These are phyloP conservation scores for Drosophila tsacasi DNA, from an alignment of 1,140 invertebrate genomes.

Conservation along the genomic window DNA sequence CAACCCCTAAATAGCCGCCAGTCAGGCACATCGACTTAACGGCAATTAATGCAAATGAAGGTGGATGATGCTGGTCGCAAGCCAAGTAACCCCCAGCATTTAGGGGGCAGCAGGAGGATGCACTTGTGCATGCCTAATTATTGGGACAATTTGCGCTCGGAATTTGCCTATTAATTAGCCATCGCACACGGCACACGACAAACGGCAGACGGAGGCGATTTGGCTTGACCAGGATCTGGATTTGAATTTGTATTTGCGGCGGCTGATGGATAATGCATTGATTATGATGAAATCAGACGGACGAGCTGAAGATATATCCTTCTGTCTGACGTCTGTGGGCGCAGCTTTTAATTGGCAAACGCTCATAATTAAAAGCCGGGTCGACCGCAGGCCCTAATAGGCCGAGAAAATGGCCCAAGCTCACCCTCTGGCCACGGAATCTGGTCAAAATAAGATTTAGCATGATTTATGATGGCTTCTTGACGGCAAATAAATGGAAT, in stretches of 20 bases:
- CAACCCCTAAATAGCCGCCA: slow-evolving; percentile 59
- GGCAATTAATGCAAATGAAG: slow-evolving; percentile 83
- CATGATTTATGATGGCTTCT: slow-evolving; percentile 55
- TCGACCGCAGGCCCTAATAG: slow-evolving; percentile 51
- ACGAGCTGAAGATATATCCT: slow-evolving; percentile 11
- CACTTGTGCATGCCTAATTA: slow-evolving; percentile 83
- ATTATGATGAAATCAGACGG: slow-evolving; percentile 80
- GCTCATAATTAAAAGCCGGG: slow-evolving; percentile 74
- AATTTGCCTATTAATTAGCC: slow-evolving; percentile 82
- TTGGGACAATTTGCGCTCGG: slow-evolving; percentile 76
- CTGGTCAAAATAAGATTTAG: slow-evolving; percentile 33
- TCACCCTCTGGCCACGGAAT: slow-evolving; percentile 8
- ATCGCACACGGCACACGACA: slow-evolving; percentile 40
- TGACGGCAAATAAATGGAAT: slow-evolving; percentile 18
- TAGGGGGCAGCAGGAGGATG: slow-evolving; percentile 12
- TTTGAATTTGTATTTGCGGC: slow-evolving; percentile 62
- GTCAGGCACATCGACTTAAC: slow-evolving; percentile 71
- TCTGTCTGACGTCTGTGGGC: slow-evolving; percentile 16
- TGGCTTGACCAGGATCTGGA: slow-evolving; percentile 10
- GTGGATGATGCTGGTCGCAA: slow-evolving; percentile 56
- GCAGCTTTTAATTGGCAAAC: slow-evolving; percentile 71
- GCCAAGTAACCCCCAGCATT: slow-evolving; percentile 23
- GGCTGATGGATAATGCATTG: slow-evolving; percentile 71
- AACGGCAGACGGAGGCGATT: slow-evolving; percentile 25
- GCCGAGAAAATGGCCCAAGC: slow-evolving; percentile 19